Evolutionary conservation across 2,797 vertebrate species (phyloP), one percentile per base, ranked within the genome.

Genomic region (Halcyon chelicuti): DNA sequence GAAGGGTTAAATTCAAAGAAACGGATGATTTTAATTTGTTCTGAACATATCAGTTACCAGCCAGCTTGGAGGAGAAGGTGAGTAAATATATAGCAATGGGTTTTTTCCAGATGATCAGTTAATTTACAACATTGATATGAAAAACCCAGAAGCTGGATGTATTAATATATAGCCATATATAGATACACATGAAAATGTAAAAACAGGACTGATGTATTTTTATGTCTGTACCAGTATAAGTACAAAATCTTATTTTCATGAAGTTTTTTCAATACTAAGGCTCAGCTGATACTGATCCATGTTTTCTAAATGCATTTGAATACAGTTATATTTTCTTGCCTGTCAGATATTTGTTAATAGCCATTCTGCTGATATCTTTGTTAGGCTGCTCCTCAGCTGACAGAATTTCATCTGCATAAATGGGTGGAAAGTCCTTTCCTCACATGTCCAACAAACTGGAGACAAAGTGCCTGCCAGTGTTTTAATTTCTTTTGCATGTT

Each of bases 401-500:
- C 98, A 98, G 98, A 96, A 98, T 97, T 97, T 97, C 93, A 96
- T 98, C 98, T 98, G 97, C 97, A 98, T 98, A 98, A 98, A 98
- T 96, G 97, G 96, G 96, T 96, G 94, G 95, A 97, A 96, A 98
- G 97, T 94, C 97, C 97, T 98, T 97, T 97, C 97, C 96, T 97
- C 97, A 92, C 93, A 88, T 97, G 98, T 98, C 98, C 97, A 97
- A 98, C 97, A 98, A 98, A 98, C 97, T 97, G 97, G 95, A 98
- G 98, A 98, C 98, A 98, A 98, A 98, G 98, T 98, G 97, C 97
- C 98, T 98, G 98, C 98, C 98, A 98, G 92, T 97, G 96, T 97
- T 97, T 98, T 98, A 98, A 98, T 98, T 98, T 98, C 97, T 97
- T 97, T 98, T 98, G 97, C 96, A 97, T 98, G 97, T 98, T 98